Evolutionary conservation across 2,113 vertebrate genomes (phyloP), one percentile per base, ranked within the genome.

Genomic region (Oreochromis spilurus): DNA sequence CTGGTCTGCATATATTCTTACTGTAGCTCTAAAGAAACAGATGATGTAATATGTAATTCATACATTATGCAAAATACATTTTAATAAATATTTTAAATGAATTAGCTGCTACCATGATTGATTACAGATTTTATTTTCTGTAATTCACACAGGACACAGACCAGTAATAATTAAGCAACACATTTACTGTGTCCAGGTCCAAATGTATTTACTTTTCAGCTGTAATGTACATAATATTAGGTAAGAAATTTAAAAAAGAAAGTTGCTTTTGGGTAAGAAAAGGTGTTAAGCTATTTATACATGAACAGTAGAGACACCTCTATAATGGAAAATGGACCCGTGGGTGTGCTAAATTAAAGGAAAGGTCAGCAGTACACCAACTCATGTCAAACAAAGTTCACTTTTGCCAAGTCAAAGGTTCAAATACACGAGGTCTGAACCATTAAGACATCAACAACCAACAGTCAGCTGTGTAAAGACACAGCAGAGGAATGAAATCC

Each of bases 1-100:
- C 92, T 93, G 94, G 93, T 84, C 6, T 7, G 24, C 29, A n/a
- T 3, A 4, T 36, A 21, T 31, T 48, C 11, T 43, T 58, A 84
- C 13, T 50, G 21, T 4, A n/a, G 57, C 67, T n/a, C 72, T 54
- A 31, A 75, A 24, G 19, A 83, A 26, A 17, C 10, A n/a, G 11
- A 45, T 57, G 38, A 5, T 40, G 34, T 12, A 50, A 65, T 65
- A 38, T 65, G 60, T 16, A 60, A 17, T 50, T 31, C 4, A 19
- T 7, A 9, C 24, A 34, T 80, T 2, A 54, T 29, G 43, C 17
- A 79, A 78, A 36, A 65, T 12, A 5, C 19, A n/a, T n/a, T 38
- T 36, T 36, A 52, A 75, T 62, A 62, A 48, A 10, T 21, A 45
- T 62, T 7, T 75, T 16, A 79, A 70, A 83, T 26, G 6, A 53